phyloP scores from a whole-genome alignment of 2,797 vertebrate genomes.

The Meda fulgida region DNA sequence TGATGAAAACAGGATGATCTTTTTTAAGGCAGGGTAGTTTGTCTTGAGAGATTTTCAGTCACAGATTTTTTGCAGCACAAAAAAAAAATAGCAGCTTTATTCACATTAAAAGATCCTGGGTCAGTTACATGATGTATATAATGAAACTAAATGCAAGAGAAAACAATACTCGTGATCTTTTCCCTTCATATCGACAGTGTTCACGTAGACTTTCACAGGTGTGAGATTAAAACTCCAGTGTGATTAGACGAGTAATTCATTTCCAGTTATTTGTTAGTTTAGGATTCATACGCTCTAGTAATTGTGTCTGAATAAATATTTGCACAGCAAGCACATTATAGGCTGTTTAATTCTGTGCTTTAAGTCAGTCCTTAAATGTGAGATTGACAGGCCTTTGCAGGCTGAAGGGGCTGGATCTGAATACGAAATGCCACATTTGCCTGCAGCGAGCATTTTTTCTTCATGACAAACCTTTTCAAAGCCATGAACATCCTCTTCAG shows the following conservation, averaged over 20 bases:
- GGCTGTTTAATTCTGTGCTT: conserved; percentile 41
- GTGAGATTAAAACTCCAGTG: neutral
- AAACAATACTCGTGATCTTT: neutral
- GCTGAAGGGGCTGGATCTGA: conserved; percentile 51
- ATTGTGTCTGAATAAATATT: conserved; percentile 37
- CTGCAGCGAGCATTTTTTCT: conserved; percentile 60
- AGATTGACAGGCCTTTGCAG: conserved; percentile 55
- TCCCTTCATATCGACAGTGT: neutral
- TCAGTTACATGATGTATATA: neutral
- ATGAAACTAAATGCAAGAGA: neutral
- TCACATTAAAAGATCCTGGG: neutral
- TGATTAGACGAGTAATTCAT: neutral
- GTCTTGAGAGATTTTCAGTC: neutral
- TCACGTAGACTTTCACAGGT: neutral
- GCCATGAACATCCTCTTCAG: conserved; percentile 34
- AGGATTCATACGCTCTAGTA: conserved; percentile 2
- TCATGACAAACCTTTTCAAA: conserved; percentile 56
- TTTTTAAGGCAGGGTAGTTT: neutral
- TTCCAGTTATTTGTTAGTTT: conserved; percentile 29
- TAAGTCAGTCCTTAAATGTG: conserved; percentile 34
- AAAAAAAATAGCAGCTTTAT: neutral
- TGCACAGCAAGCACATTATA: conserved; percentile 49
- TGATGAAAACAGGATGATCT: neutral
- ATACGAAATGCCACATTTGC: conserved; percentile 50
- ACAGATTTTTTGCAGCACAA: neutral